A percentile compares a stretch with the other conserved stretches of the same genome.
phyloP scores from a whole-genome alignment of 2,888 invertebrate species.

The Xestia ashworthii region DNA sequence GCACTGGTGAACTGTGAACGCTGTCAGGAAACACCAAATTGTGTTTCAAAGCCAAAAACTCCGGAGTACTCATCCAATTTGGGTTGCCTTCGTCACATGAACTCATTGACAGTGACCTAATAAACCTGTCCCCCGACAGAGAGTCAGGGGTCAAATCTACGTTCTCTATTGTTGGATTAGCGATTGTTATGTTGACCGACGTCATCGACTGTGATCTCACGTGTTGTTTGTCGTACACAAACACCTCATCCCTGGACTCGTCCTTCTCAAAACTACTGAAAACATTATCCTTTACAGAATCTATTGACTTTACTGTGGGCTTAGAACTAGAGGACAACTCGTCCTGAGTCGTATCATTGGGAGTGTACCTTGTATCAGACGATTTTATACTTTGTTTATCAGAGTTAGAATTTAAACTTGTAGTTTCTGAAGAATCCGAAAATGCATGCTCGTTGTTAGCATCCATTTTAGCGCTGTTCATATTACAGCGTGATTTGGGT shows the following conservation, averaged over 20 bases:
- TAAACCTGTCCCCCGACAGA: conserved; percentile 90
- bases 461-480: conserved; percentile 77
- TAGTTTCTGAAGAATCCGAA: conserved; percentile 90
- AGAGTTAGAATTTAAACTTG: conserved; percentile 88
- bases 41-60: conserved; percentile 94
- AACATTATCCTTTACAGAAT: conserved; percentile 82
- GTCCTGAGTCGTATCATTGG: conserved; percentile 85
- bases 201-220: conserved; percentile 91
- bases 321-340: conserved; percentile 84
- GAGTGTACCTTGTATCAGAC: conserved; percentile 83
- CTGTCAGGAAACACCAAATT: conserved; percentile 96
- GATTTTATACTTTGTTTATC: conserved; percentile 89
- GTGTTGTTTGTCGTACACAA: conserved; percentile 84
- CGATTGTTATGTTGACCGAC: conserved; percentile 92
- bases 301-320: conserved; percentile 83
- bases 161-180: conserved; percentile 94
- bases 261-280: conserved; percentile 84
- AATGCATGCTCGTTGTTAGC: conserved; percentile 86
- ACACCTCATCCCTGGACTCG: conserved; percentile 82
- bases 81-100: conserved; percentile 94
- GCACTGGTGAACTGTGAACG: conserved; percentile 94
- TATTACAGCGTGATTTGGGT: conserved; percentile 69
- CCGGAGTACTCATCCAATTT: conserved; percentile 95
- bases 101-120: conserved; percentile 92
- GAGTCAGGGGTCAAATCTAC: conserved; percentile 92